Percentiles rank a stretch among this genome's conserved stretches.
Conservation (phyloP, 2,113 vertebrate genomes). For the Colaptes auratus region DNA sequence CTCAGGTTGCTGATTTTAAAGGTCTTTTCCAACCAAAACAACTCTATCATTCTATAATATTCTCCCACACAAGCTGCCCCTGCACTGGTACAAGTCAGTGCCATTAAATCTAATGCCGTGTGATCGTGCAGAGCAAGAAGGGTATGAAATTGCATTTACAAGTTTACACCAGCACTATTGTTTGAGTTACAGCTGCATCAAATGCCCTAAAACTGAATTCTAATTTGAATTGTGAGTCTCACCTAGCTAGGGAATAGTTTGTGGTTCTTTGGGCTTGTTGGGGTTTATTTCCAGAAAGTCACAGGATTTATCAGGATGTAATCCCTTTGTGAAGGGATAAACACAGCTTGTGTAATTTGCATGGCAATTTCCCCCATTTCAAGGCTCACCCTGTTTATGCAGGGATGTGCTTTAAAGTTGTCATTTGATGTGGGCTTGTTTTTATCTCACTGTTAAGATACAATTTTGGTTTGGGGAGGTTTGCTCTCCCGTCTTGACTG, state of each 20-base stretch:
- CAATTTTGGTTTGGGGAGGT: background rate
- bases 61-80: background rate
- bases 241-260: background rate
- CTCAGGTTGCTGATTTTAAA: too few relatives aligned
- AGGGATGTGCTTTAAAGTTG: background rate
- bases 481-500: background rate
- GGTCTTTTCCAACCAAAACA: too few relatives aligned
- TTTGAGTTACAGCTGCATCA: background rate
- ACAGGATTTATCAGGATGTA: background rate
- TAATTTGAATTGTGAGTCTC: background rate
- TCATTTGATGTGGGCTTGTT: background rate
- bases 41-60: too few relatives aligned
- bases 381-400: background rate
- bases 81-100: rapidly evolving
- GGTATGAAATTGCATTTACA: background rate
- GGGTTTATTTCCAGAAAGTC: background rate
- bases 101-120: background rate
- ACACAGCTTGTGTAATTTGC: background rate
- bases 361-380: background rate
- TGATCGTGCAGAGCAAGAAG: background rate
- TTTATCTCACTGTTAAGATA: background rate
- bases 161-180: background rate
- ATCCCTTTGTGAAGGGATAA: background rate
- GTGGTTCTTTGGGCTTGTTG: background rate
- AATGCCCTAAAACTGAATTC: background rate